Percentiles rank a stretch among this genome's conserved stretches.
Conservation (phyloP, 1,140 invertebrate species). For the Penaeus chinensis region DNA sequence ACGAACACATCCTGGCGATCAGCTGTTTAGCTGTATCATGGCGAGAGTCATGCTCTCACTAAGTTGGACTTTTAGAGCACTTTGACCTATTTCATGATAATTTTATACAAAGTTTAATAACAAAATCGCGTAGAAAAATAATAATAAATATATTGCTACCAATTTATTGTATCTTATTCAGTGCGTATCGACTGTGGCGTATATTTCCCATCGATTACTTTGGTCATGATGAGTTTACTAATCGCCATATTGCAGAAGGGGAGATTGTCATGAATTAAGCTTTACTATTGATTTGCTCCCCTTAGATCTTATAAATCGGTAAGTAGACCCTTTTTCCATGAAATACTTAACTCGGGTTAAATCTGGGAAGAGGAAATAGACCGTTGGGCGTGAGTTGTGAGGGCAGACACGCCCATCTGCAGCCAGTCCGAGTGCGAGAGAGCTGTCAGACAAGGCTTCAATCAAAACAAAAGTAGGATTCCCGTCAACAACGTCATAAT, state of each 20-base stretch:
- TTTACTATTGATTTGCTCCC: slow-evolving; percentile 23
- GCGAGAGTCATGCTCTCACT: background rate
- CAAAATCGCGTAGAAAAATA: too few relatives aligned
- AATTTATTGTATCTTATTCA: background rate
- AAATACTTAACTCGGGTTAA: too few relatives aligned
- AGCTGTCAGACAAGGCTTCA: too few relatives aligned
- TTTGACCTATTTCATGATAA: too few relatives aligned
- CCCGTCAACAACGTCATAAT: too few relatives aligned
- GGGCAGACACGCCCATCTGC: too few relatives aligned
- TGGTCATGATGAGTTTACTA: slow-evolving; percentile 18
- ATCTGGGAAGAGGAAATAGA: background rate
- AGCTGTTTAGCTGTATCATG: background rate
- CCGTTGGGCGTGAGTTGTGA: too few relatives aligned
- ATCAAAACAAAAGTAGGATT: too few relatives aligned
- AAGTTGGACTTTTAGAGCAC: too few relatives aligned
- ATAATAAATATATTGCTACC: background rate
- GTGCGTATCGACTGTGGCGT: background rate
- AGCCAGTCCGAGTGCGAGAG: too few relatives aligned
- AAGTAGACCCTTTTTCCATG: background rate
- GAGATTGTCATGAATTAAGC: slow-evolving; percentile 22
- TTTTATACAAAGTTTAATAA: too few relatives aligned
- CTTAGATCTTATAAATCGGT: slow-evolving; percentile 13
- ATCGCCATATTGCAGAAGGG: slow-evolving; percentile 24
- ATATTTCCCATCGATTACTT: background rate
- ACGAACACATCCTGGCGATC: background rate